Evolutionary conservation across 1,140 invertebrate genomes (phyloP).

Genomic region (Papilio dardanus): DNA sequence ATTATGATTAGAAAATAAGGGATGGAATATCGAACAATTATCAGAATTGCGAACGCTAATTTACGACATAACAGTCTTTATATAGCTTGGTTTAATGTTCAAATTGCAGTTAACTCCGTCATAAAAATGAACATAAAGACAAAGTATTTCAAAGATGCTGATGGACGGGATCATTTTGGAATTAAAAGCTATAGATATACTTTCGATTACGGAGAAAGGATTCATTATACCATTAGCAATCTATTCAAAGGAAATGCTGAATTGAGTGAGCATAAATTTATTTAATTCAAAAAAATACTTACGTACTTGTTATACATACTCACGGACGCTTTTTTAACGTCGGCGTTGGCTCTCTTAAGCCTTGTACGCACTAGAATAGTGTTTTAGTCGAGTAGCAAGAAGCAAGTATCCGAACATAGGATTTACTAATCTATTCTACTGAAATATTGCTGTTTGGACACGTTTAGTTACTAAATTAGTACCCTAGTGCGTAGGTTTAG

Average conservation of each 20-base stretch:
- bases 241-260: constrained; percentile 77
- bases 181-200: constrained; percentile 73
- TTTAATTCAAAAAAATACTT: not conserved
- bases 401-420: too few relatives aligned
- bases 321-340: too few relatives aligned
- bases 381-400: too few relatives aligned
- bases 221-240: constrained; percentile 73
- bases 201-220: constrained; percentile 75
- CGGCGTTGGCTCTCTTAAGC: too few relatives aligned
- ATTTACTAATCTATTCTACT: too few relatives aligned
- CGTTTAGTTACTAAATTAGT: too few relatives aligned
- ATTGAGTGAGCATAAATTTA: constrained; percentile 63
- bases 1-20: not conserved
- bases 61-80: constrained; percentile 1
- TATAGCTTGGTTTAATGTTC: constrained; percentile 25
- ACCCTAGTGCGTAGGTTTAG: too few relatives aligned
- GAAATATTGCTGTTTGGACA: too few relatives aligned
- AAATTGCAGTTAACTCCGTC: constrained; percentile 71
- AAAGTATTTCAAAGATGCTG: constrained; percentile 72
- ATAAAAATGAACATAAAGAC: constrained; percentile 78
- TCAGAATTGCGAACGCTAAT: not conserved
- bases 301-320: too few relatives aligned
- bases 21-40: constrained; percentile 1
- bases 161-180: constrained; percentile 72
- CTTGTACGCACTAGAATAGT: too few relatives aligned